Percentiles rank a stretch among this genome's conserved stretches.
phyloP scores from a whole-genome alignment of 1,140 invertebrate genomes.

The Scaptomyza hsui region DNA sequence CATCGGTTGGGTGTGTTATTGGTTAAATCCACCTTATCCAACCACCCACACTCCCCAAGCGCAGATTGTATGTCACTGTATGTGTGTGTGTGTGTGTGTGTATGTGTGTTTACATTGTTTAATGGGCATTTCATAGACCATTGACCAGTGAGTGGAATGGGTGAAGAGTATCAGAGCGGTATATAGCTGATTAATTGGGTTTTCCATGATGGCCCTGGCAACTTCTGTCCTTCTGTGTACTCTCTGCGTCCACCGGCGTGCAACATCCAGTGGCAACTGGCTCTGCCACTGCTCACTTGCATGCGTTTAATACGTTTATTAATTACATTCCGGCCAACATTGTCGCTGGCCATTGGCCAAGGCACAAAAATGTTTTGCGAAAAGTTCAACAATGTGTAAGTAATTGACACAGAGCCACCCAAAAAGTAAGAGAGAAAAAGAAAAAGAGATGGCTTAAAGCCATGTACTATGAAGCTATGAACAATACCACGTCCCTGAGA shows the following conservation, averaged over 20 bases:
- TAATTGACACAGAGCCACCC: slow-evolving; percentile 48
- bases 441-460: not conserved
- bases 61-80: not conserved
- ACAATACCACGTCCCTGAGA: not conserved
- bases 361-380: slow-evolving; percentile 61
- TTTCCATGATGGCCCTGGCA: slow-evolving; percentile 30
- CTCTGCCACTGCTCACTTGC: slow-evolving; percentile 53
- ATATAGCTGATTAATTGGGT: slow-evolving; percentile 74
- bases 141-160: slow-evolving; percentile 61
- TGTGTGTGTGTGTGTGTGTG: slow-evolving; percentile 1
- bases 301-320: slow-evolving; percentile 81
- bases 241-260: not conserved
- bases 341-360: slow-evolving; percentile 53
- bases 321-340: slow-evolving; percentile 70
- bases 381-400: slow-evolving; percentile 75
- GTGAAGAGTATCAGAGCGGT: slow-evolving; percentile 7
- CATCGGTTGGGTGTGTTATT: slow-evolving; percentile 12
- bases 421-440: slow-evolving; percentile 10
- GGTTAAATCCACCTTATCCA: not conserved
- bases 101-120: slow-evolving; percentile 37
- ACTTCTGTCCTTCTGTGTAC: not conserved
- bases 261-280: not conserved
- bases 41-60: not conserved
- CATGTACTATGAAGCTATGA: too few relatives aligned
- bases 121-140: slow-evolving; percentile 83